Percentiles rank a stretch among this genome's conserved stretches.
Conservation (phyloP, 2,113 vertebrate species). For the Tenrec ecaudatus region DNA sequence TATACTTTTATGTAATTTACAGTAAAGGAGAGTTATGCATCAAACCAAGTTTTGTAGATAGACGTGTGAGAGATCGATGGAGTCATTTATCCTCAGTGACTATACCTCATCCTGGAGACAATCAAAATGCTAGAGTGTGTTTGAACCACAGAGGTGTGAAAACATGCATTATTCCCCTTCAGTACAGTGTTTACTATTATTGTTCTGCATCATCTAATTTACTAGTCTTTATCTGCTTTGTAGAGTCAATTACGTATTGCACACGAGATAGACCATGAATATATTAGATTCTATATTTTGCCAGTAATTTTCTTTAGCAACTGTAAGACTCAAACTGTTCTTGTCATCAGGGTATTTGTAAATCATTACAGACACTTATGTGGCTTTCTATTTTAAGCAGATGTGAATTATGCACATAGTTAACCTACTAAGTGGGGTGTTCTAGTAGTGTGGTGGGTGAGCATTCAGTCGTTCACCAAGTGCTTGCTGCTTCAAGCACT, state of each 20-base stretch:
- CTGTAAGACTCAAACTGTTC: neutral
- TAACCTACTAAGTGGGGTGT: too few relatives aligned
- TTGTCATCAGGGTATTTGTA: neutral
- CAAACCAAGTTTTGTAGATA: neutral
- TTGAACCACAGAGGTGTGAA: neutral
- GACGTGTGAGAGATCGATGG: neutral
- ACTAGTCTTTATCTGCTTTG: neutral
- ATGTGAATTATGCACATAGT: neutral
- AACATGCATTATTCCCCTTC: neutral
- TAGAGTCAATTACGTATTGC: neutral
- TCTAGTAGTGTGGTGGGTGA: too few relatives aligned
- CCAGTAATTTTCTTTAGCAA: conserved; percentile 3
- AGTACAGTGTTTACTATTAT: neutral
- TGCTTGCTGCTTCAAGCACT: too few relatives aligned
- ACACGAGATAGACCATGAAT: neutral
- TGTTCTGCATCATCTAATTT: neutral
- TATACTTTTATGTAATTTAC: neutral
- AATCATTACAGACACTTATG: neutral
- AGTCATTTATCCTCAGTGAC: neutral
- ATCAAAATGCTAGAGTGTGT: neutral
- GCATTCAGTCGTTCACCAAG: too few relatives aligned
- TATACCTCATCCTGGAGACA: neutral
- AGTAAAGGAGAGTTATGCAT: conserved; percentile 4
- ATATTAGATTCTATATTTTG: neutral
- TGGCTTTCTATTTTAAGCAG: neutral